These are phyloP conservation scores for Aricia artaxerxes DNA, from an alignment of 2,888 invertebrate genomes.

Conservation along the genomic window DNA sequence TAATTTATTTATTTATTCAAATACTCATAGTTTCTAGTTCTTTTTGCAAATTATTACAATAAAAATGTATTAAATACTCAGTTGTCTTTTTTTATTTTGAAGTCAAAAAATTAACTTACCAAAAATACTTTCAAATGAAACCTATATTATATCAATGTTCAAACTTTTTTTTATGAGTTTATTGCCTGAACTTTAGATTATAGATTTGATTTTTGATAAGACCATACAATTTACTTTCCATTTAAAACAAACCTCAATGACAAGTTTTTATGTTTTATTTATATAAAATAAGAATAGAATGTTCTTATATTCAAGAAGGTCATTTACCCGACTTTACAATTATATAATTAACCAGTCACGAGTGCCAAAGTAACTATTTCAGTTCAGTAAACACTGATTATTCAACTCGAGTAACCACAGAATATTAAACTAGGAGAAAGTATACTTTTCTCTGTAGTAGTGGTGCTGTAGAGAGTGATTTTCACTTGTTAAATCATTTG, in stretches of 20 bases:
- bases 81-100: background rate
- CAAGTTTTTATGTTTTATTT: background rate
- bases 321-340: conserved; percentile 1
- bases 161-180: background rate
- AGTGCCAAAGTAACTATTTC: conserved; percentile 15
- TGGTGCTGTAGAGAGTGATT: conserved; percentile 1
- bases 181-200: background rate
- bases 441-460: background rate
- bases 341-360: conserved; percentile 11
- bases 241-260: background rate
- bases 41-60: background rate
- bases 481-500: conserved; percentile 2
- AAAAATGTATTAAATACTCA: background rate
- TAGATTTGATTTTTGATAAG: background rate
- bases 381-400: background rate
- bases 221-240: background rate
- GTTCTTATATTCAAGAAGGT: background rate
- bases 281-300: background rate
- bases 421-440: conserved; percentile 24
- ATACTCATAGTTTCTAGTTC: background rate
- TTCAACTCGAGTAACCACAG: background rate
- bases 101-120: background rate
- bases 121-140: too few relatives aligned
- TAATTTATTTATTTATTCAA: conserved; percentile 33
- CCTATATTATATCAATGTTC: background rate